Percentiles rank a stretch among this genome's conserved stretches.
These are phyloP conservation scores for Taeniopygia guttata DNA, from an alignment of 2,797 vertebrate species.

Conservation along the genomic window DNA sequence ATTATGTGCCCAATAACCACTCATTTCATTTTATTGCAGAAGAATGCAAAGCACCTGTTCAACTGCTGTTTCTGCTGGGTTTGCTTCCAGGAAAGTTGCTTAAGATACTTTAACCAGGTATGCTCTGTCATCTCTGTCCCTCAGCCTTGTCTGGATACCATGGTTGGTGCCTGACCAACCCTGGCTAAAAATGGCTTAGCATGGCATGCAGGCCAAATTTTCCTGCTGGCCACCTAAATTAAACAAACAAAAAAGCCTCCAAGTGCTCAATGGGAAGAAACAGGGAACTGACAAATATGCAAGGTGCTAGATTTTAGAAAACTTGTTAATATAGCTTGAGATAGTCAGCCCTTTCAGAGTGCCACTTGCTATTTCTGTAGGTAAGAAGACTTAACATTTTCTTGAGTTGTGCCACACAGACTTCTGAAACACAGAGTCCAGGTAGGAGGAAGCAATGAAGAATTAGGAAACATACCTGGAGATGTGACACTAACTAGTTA, in stretches of 20 bases:
- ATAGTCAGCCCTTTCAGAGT: not conserved
- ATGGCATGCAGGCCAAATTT: not conserved
- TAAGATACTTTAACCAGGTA: constrained; percentile 76
- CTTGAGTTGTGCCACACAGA: not conserved
- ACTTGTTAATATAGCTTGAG: not conserved
- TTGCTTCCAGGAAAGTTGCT: constrained; percentile 63
- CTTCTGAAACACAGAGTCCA: not conserved
- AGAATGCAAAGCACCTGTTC: constrained; percentile 14
- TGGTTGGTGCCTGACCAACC: not conserved
- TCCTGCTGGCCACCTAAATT: not conserved
- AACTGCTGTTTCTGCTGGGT: constrained; percentile 68
- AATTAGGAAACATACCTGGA: not conserved
- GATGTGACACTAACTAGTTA: not conserved
- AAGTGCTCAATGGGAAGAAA: not conserved
- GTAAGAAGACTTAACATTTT: not conserved
- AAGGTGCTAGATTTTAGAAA: not conserved
- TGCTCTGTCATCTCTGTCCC: not conserved
- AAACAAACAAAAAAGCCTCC: not conserved
- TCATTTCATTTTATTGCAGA: constrained; percentile 52
- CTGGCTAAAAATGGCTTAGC: not conserved
- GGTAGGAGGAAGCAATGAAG: not conserved
- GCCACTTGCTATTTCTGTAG: not conserved
- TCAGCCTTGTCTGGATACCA: not conserved
- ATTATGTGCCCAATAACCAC: not conserved
- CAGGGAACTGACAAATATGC: not conserved